Evolutionary conservation across 2,888 invertebrate species (phyloP).

Genomic region (Augochlorella aurata): DNA sequence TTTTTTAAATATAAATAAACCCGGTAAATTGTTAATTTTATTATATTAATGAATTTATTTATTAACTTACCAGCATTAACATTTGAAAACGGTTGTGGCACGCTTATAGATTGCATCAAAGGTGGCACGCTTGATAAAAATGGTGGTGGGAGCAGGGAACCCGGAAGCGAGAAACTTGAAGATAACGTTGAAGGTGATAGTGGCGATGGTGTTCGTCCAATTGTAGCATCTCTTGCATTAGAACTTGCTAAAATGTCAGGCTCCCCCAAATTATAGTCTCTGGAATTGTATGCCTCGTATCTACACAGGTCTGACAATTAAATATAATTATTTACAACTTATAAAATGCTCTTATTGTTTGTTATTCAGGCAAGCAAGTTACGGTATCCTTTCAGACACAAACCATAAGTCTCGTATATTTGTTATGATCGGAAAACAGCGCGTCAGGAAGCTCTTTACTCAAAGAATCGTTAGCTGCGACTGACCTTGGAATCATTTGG

Average conservation of each 20-base stretch:
- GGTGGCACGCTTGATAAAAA: conserved; percentile 66
- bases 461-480: no score
- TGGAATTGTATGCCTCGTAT: conserved; percentile 62
- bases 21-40: fast-evolving
- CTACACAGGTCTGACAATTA: conserved; percentile 64
- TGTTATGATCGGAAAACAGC: no score
- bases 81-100: conserved; percentile 66
- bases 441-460: no score
- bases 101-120: conserved; percentile 68
- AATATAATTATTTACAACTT: conserved; percentile 7
- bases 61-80: conserved; percentile 56
- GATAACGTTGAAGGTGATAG: conserved; percentile 60
- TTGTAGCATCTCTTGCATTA: conserved; percentile 43
- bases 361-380: not conserved
- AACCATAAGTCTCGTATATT: not conserved
- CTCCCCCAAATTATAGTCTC: conserved; percentile 61
- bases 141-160: conserved; percentile 67
- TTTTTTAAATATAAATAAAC: not conserved
- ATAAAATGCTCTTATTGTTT: not conserved
- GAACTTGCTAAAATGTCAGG: conserved; percentile 59
- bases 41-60: not conserved
- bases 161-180: conserved; percentile 64
- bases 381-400: not conserved
- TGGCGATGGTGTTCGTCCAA: conserved; percentile 53
- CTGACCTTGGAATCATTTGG: no score